These are phyloP conservation scores for Corythucha ciliata DNA, from an alignment of 2,888 invertebrate species.

Conservation along the genomic window DNA sequence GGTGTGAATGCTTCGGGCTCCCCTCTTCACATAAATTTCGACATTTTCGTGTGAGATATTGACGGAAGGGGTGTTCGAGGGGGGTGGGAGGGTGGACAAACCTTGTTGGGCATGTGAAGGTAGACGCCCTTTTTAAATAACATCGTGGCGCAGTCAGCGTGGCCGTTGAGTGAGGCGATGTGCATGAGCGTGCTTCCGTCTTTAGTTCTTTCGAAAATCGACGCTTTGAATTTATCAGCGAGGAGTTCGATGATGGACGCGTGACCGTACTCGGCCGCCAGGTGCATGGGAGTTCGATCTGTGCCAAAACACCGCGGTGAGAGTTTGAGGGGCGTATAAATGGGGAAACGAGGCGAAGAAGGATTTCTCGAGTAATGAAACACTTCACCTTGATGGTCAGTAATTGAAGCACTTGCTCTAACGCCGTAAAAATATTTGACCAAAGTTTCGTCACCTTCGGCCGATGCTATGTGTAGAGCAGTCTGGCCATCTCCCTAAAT, in stretches of 20 bases:
- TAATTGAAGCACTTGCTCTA: conserved; percentile 86
- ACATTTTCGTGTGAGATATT: not conserved
- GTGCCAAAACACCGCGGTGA: conserved; percentile 34
- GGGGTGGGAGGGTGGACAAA: not conserved
- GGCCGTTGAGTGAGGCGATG: conserved; percentile 92
- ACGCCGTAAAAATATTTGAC: conserved; percentile 93
- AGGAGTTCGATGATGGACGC: conserved; percentile 90
- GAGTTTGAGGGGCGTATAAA: no score
- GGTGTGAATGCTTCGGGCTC: conserved; percentile 94
- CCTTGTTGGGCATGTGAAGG: conserved; percentile 98
- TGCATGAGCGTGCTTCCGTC: conserved; percentile 99
- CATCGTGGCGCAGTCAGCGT: conserved; percentile 96
- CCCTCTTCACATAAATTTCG: conserved; percentile 52
- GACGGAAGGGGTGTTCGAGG: not conserved
- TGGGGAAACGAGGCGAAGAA: no score
- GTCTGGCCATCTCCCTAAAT: conserved; percentile 81
- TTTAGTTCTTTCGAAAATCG: conserved; percentile 90
- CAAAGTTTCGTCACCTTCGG: conserved; percentile 87
- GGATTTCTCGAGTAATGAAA: no score
- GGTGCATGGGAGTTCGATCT: conserved; percentile 94
- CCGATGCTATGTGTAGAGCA: conserved; percentile 88
- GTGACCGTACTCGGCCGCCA: conserved; percentile 96
- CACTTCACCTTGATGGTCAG: conserved; percentile 91
- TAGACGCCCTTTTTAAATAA: conserved; percentile 98
- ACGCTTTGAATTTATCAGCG: conserved; percentile 95